These are phyloP conservation scores for Mionectes macconnelli DNA, from an alignment of 2,113 vertebrate species.

Conservation along the genomic window DNA sequence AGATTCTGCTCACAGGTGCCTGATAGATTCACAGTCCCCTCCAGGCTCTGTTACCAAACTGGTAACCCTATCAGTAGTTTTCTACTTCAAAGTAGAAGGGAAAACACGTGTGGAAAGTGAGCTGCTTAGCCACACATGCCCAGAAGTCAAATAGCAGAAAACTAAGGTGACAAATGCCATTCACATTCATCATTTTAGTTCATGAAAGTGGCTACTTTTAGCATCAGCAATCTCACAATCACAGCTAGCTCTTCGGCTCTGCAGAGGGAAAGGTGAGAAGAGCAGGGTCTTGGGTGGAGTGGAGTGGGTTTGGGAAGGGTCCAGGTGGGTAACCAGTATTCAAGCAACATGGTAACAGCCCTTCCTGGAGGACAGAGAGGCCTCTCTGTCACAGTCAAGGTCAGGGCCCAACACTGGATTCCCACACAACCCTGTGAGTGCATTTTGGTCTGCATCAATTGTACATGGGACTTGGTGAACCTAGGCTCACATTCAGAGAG, in stretches of 20 bases:
- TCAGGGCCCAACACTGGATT: fast-evolving
- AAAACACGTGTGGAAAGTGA: fast-evolving
- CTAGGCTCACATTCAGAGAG: neutral
- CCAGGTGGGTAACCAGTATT: neutral
- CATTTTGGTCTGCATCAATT: neutral
- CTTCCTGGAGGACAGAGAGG: neutral
- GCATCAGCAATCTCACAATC: neutral
- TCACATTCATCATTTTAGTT: neutral
- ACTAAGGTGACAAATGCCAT: neutral
- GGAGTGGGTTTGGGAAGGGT: neutral
- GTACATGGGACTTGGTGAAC: neutral
- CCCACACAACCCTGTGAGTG: neutral
- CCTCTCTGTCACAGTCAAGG: neutral
- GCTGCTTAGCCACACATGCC: neutral
- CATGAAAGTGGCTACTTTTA: neutral
- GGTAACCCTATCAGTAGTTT: neutral
- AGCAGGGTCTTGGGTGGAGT: neutral
- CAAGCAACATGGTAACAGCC: neutral
- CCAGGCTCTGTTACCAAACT: neutral
- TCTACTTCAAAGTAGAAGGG: neutral
- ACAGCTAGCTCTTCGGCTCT: neutral
- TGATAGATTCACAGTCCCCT: neutral
- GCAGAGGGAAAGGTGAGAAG: neutral
- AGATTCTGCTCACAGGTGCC: neutral
- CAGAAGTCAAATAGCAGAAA: neutral